Evolutionary conservation across 2,113 vertebrate species (phyloP).

Genomic region (Neofelis nebulosa): DNA sequence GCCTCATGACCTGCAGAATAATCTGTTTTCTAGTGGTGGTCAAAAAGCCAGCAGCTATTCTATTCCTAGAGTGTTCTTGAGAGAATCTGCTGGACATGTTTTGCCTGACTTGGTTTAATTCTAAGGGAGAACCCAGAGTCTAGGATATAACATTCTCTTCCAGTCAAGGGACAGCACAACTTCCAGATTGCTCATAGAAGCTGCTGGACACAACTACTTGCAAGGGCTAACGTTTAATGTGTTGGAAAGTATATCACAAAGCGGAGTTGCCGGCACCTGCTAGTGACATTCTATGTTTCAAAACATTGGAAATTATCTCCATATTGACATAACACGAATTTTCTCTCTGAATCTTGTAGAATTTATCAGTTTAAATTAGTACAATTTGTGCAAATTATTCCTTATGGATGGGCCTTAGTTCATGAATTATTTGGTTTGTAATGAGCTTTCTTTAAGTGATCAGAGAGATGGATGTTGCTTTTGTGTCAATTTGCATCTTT

Average conservation of each 20-base stretch:
- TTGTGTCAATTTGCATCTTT: slow-evolving; percentile 41
- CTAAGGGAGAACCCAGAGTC: neutral
- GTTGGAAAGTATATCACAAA: neutral
- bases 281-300: neutral
- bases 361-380: slow-evolving; percentile 49
- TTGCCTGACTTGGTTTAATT: neutral
- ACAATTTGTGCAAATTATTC: slow-evolving; percentile 61
- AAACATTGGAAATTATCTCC: neutral
- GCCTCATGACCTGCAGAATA: neutral
- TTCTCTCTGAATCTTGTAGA: slow-evolving; percentile 33
- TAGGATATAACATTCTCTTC: neutral
- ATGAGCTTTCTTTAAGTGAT: slow-evolving; percentile 51
- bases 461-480: slow-evolving; percentile 40
- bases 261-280: slow-evolving; percentile 15
- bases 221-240: neutral
- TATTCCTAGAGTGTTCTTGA: neutral
- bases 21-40: neutral
- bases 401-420: slow-evolving; percentile 40
- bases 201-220: neutral
- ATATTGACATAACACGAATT: neutral
- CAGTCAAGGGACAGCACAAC: neutral
- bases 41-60: neutral
- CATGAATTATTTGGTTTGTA: slow-evolving; percentile 69
- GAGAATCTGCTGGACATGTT: slow-evolving; percentile 17
- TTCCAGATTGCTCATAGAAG: neutral